Conservation (phyloP, 2,797 vertebrate species). For the Rhinatrema bivittatum region DNA sequence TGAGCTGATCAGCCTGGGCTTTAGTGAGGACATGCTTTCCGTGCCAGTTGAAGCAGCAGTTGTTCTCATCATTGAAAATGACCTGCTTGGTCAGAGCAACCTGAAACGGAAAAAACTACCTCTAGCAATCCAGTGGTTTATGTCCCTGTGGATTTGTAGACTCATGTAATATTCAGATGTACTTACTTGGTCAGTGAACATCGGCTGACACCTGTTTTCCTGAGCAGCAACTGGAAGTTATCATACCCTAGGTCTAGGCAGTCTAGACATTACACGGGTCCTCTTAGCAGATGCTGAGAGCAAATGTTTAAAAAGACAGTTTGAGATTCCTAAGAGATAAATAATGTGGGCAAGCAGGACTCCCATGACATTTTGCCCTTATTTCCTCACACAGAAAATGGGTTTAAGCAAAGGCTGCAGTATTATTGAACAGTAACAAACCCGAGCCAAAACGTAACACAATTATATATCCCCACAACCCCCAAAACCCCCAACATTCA, state of each 20-base stretch:
- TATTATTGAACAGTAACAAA: too few relatives aligned
- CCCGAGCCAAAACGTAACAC: too few relatives aligned
- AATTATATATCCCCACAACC: too few relatives aligned
- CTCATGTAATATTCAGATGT: not conserved
- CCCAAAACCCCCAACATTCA: too few relatives aligned
- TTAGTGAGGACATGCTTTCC: not conserved
- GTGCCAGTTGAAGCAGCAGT: not conserved
- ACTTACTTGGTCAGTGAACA: conserved; percentile 12
- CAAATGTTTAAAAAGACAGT: not conserved
- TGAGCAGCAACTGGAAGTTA: not conserved
- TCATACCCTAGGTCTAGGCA: not conserved
- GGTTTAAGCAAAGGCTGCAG: too few relatives aligned
- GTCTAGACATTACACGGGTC: conserved; percentile 1
- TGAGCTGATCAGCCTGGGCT: conserved; percentile 7
- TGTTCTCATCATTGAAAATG: conserved; percentile 12
- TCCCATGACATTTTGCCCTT: too few relatives aligned
- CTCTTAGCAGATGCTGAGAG: not conserved
- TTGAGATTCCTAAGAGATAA: rapidly evolving
- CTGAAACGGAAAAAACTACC: not conserved
- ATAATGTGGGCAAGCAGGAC: too few relatives aligned
- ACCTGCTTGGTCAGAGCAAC: conserved; percentile 19
- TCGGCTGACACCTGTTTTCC: conserved; percentile 5
- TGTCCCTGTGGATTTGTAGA: conserved; percentile 10
- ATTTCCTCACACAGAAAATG: too few relatives aligned
- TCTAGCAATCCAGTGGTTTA: not conserved